Percentiles rank a stretch among this genome's conserved stretches.
Evolutionary conservation across 2,797 vertebrate genomes (phyloP).

Genomic region (Antennarius maculatus): DNA sequence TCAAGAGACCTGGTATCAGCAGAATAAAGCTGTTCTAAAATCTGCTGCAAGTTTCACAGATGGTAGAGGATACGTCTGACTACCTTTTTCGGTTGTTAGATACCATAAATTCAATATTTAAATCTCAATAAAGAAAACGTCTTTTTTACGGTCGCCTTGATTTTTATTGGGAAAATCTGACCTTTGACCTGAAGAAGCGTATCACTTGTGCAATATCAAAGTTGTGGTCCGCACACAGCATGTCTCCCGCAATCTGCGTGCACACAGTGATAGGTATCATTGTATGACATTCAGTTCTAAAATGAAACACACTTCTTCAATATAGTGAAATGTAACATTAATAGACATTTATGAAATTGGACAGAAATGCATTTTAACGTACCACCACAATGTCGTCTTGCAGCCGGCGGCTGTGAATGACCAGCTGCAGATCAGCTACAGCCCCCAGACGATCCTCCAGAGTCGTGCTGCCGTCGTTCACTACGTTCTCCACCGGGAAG

Average conservation of each 20-base stretch:
- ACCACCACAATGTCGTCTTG: slow-evolving; percentile 86
- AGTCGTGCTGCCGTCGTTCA: slow-evolving; percentile 87
- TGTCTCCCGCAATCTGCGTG: slow-evolving; percentile 85
- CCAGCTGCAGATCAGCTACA: slow-evolving; percentile 84
- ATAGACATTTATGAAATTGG: neutral
- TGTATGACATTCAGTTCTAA: no score
- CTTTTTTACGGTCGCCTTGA: no score
- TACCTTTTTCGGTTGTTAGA: no score
- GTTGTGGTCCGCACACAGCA: slow-evolving; percentile 88
- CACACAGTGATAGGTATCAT: slow-evolving; percentile 3
- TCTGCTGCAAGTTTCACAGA: no score
- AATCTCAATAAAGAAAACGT: neutral
- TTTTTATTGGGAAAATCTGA: slow-evolving; percentile 44
- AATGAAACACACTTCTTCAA: neutral
- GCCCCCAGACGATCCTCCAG: slow-evolving; percentile 81
- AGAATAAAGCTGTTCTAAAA: no score
- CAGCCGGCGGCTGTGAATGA: slow-evolving; percentile 80
- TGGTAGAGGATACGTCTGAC: no score
- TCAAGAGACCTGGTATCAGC: no score
- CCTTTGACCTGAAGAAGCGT: slow-evolving; percentile 86
- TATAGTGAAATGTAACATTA: neutral
- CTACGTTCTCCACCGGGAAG: slow-evolving; percentile 84
- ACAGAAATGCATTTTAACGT: slow-evolving; percentile 16
- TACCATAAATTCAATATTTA: no score
- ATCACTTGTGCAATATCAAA: slow-evolving; percentile 86